Evolutionary conservation across 2,113 vertebrate species (phyloP), one percentile per base, ranked within the genome.

Genomic region (Ailuropoda melanoleuca): DNA sequence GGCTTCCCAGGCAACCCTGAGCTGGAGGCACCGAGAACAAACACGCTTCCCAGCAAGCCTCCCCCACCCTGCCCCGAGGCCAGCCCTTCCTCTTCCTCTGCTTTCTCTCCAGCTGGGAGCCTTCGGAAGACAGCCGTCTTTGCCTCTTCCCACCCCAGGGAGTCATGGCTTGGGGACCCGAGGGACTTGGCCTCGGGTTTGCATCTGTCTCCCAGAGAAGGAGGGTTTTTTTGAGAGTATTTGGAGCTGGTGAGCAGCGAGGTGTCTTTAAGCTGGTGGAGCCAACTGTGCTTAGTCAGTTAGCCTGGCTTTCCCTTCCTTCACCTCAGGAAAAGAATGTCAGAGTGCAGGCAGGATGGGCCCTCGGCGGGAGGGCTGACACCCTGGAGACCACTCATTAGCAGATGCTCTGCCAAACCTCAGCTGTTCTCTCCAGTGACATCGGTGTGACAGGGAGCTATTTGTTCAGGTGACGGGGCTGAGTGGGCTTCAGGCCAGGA

Each of bases 1-100:
- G 90, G 90, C 98, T 98, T 97, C 97, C 97, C 94, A 97, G 98
- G 94, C 58, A 97, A 10, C 95, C 68, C 97, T 93, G 62, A n/a
- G 87, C 70, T 48, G 93, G 93, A 96, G 88, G 31, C 89, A 93
- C 97, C 31, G 34, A 78, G 95, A 97, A 97, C 86, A 90, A 97
- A 96, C 84, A 85, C 31, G 90, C 93, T 98, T 98, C 83, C 87
- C 78, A 87, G 66, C 10, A 96, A 84, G 70, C 68, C 85, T 82
- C 17, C 92, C 92, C 88, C 64, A 75, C 97, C 88, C 75, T 96
- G 39, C 94, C 97, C 97, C 60, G 53, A 92, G 83, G 78, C 86
- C 53, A 23, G 37, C 37, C 26, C 50, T 68, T 68, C 43, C 66
- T 48, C 85, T 62, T 56, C 87, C 81, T 53, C 81, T 4, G 0